Evolutionary conservation across 2,888 invertebrate genomes (phyloP), one percentile per base, ranked within the genome.

Genomic region (Lasioglossum lativentre): DNA sequence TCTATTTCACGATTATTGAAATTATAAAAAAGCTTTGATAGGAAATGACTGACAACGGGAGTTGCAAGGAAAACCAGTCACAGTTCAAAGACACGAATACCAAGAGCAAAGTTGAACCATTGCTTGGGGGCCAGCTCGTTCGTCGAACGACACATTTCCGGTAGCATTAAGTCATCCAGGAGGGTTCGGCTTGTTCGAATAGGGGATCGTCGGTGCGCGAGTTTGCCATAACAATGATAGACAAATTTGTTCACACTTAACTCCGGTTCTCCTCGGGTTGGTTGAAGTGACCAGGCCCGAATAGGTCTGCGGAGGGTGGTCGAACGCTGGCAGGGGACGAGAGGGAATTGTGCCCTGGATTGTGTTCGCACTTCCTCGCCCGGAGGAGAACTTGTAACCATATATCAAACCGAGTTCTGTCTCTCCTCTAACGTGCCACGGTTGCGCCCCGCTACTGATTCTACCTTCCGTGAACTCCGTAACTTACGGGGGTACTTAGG

Each of bases 321-420:
- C 40, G 71, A 72, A n/a, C 45, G 76, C 40, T 8, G 81, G 30
- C 71, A 42, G n/a, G 59, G 78, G 30, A 45, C 78, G 76, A 85
- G 77, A 85, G 91, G 88, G 90, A 91, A 92, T 92, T 90, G 92
- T 81, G 89, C 86, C 2, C 86, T 87, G 90, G 89, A 92, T 92
- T 91, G 91, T 92, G 91, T 92, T 91, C 90, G 89, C 88, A 89
- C 90, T 93, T 92, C 88, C 91, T 88, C 89, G 86, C 83, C 77
- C 81, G 82, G 66, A 84, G 82, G 89, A 87, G 89, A 92, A 93
- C 90, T 92, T 89, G 92, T 88, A 92, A 89, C 89, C 91, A 88
- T 93, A 91, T 93, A 93, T 93, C 93, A 93, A 93, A 92, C 89
- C 88, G 89, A 92, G 90, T 91, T 92, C 91, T 88, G 90, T 93